Conservation (phyloP, 1,140 invertebrate genomes). For the Cylas formicarius region DNA sequence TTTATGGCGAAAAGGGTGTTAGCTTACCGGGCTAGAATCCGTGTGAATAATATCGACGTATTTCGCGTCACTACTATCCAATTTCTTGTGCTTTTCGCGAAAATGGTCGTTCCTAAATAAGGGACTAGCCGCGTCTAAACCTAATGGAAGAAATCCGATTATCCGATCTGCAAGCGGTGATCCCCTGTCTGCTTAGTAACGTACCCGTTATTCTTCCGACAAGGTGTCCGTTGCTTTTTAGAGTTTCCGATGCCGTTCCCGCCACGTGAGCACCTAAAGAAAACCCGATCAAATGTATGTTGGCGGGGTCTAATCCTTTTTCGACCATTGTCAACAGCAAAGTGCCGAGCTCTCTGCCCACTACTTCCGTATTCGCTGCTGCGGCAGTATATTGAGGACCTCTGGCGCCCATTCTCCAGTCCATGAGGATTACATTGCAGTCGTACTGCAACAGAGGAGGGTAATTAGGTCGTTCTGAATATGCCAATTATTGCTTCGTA, state of each 20-base stretch:
- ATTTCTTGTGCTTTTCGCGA: slow-evolving; percentile 48
- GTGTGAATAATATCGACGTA: slow-evolving; percentile 85
- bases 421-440: slow-evolving; percentile 58
- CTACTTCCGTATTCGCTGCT: slow-evolving; percentile 57
- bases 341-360: slow-evolving; percentile 54
- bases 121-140: slow-evolving; percentile 61
- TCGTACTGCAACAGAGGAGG: no score
- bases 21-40: slow-evolving; percentile 58
- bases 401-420: slow-evolving; percentile 55
- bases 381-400: slow-evolving; percentile 59
- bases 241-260: slow-evolving; percentile 60
- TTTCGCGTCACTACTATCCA: slow-evolving; percentile 73
- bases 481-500: no score
- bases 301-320: slow-evolving; percentile 38
- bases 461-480: no score
- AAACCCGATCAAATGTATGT: slow-evolving; percentile 70
- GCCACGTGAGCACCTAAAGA: slow-evolving; percentile 71
- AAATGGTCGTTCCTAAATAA: slow-evolving; percentile 51
- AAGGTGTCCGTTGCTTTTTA: slow-evolving; percentile 48
- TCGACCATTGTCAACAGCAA: slow-evolving; percentile 51
- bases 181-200: neutral
- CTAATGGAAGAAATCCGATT: slow-evolving; percentile 37
- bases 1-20: no score
- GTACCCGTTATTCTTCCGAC: slow-evolving; percentile 64
- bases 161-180: neutral